phyloP scores from a whole-genome alignment of 1,140 invertebrate genomes.

The Potamilus streckersoni region DNA sequence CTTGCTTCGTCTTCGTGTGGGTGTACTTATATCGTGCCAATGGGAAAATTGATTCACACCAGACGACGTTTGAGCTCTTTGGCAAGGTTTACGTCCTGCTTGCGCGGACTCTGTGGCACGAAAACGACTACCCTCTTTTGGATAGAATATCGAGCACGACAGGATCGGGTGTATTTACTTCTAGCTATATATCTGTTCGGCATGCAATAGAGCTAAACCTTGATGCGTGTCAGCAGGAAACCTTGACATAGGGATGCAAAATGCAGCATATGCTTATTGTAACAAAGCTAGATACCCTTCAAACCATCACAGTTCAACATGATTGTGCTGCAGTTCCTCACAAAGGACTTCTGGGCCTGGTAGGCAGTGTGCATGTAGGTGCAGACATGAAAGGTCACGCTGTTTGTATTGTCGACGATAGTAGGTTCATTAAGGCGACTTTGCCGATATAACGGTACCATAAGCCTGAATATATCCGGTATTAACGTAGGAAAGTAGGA shows the following conservation, averaged over 20 bases:
- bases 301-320: conserved; percentile 2
- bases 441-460: not conserved
- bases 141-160: not conserved
- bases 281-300: not conserved
- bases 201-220: not conserved
- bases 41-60: no score
- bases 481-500: no score
- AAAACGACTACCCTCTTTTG: not conserved
- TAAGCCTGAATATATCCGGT: no score
- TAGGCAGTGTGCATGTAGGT: not conserved
- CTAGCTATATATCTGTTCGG: not conserved
- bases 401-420: not conserved
- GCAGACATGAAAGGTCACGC: not conserved
- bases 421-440: not conserved
- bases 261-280: no score
- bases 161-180: not conserved
- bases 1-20: not conserved
- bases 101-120: not conserved
- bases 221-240: not conserved
- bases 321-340: not conserved
- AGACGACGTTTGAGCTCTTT: no score
- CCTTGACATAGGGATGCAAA: no score
- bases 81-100: conserved; percentile 1
- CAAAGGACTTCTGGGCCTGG: no score
- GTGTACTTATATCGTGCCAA: no score